phyloP scores from a whole-genome alignment of 2,113 vertebrate species.

The Chrysochloris asiatica region DNA sequence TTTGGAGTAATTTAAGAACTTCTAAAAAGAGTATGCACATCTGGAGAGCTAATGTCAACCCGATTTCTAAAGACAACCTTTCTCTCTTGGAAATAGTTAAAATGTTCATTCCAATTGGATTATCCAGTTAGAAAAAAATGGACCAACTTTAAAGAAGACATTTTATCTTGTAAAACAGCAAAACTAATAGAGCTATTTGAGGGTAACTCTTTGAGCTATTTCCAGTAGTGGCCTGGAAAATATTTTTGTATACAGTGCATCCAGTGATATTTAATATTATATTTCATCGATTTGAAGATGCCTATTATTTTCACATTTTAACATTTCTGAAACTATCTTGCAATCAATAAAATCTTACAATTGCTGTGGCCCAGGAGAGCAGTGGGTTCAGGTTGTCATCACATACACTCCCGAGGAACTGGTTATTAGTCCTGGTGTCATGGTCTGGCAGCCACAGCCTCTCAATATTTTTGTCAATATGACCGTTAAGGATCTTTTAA shows the following conservation, averaged over 20 bases:
- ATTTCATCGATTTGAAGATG: slow-evolving; percentile 11
- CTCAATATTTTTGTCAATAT: neutral
- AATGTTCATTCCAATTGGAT: slow-evolving; percentile 47
- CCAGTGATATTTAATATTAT: neutral
- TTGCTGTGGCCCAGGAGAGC: neutral
- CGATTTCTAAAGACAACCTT: slow-evolving; percentile 48
- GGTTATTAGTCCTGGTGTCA: neutral
- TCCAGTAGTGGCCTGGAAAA: neutral
- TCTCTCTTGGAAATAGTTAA: slow-evolving; percentile 38
- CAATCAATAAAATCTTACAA: neutral
- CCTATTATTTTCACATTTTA: neutral
- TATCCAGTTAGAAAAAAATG: slow-evolving; percentile 31
- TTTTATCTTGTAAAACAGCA: slow-evolving; percentile 27
- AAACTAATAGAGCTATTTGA: neutral
- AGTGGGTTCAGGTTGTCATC: neutral
- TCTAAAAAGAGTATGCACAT: slow-evolving; percentile 25
- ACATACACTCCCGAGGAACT: neutral
- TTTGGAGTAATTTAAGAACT: slow-evolving; percentile 8
- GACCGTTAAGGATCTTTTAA: neutral
- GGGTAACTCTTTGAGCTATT: neutral
- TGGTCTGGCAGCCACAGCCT: neutral
- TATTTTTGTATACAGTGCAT: neutral
- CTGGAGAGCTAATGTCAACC: slow-evolving; percentile 18
- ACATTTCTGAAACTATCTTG: neutral
- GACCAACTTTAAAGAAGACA: slow-evolving; percentile 44